A percentile compares a stretch with the other conserved stretches of the same genome.
phyloP scores from a whole-genome alignment of 2,113 vertebrate genomes.

The Prinia subflava region DNA sequence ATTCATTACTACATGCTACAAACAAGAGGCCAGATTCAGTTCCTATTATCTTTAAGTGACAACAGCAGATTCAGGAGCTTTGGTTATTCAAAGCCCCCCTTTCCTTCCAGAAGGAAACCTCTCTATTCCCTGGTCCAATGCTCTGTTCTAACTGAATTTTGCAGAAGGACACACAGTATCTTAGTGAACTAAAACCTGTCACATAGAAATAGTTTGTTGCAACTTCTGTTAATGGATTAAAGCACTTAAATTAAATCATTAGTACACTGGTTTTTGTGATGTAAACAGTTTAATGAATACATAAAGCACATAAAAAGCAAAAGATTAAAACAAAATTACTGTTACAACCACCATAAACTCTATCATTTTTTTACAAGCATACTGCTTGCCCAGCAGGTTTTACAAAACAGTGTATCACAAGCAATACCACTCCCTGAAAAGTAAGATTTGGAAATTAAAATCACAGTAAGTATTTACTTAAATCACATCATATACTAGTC shows the following conservation, averaged over 20 bases:
- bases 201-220: fast-evolving
- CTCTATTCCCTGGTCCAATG: not conserved
- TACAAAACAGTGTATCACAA: not conserved
- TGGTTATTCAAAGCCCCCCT: not conserved
- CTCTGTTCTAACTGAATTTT: not conserved
- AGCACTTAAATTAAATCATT: conserved; percentile 26
- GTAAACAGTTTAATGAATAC: conserved; percentile 68
- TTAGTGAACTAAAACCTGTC: not conserved
- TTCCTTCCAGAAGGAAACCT: not conserved
- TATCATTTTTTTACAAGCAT: not conserved
- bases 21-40: not conserved
- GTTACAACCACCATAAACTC: conserved; percentile 7
- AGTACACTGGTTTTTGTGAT: conserved; percentile 25
- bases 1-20: not conserved
- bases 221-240: conserved; percentile 52
- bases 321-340: conserved; percentile 35
- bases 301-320: conserved; percentile 37
- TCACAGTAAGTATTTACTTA: conserved; percentile 16
- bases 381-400: not conserved
- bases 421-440: conserved; percentile 10
- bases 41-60: fast-evolving
- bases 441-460: not conserved
- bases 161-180: not conserved
- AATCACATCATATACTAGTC: not conserved
- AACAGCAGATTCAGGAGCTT: not conserved